Percentiles rank a stretch among this genome's conserved stretches.
Conservation (phyloP, 2,797 vertebrate genomes). For the Siniperca undulata region DNA sequence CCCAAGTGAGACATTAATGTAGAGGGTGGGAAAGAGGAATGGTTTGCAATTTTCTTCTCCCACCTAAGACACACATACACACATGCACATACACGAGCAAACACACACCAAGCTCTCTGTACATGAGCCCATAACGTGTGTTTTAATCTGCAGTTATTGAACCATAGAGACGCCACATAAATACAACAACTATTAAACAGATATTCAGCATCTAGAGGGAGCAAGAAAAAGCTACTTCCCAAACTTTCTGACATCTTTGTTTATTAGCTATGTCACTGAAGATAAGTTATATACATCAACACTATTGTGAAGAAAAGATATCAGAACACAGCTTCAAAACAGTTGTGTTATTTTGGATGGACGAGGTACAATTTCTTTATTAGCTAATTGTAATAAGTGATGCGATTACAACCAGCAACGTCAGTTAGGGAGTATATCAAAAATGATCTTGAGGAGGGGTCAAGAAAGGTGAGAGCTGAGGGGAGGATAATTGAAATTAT, state of each 20-base stretch:
- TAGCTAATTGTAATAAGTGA: background rate
- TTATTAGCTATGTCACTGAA: background rate
- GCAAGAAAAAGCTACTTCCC: background rate
- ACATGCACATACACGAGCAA: slow-evolving; percentile 3
- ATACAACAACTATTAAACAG: slow-evolving; percentile 40
- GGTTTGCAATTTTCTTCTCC: slow-evolving; percentile 70
- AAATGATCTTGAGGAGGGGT: background rate
- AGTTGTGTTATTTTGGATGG: background rate
- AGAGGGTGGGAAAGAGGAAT: slow-evolving; percentile 64
- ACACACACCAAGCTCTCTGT: slow-evolving; percentile 3
- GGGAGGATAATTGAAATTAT: background rate
- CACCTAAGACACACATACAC: slow-evolving; percentile 24
- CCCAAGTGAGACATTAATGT: slow-evolving; percentile 78
- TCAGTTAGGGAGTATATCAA: background rate
- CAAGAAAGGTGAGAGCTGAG: background rate
- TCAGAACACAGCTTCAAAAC: background rate
- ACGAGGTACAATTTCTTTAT: background rate
- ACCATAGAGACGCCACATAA: slow-evolving; percentile 32
- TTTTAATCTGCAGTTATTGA: slow-evolving; percentile 41
- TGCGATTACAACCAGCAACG: background rate
- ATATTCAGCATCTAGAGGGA: background rate
- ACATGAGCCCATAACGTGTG: slow-evolving; percentile 16
- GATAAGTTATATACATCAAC: background rate
- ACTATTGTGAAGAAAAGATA: background rate
- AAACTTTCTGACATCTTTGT: slow-evolving; percentile 8